These are phyloP conservation scores for Xyliphius kryptos DNA, from an alignment of 2,113 vertebrate species.

Conservation along the genomic window DNA sequence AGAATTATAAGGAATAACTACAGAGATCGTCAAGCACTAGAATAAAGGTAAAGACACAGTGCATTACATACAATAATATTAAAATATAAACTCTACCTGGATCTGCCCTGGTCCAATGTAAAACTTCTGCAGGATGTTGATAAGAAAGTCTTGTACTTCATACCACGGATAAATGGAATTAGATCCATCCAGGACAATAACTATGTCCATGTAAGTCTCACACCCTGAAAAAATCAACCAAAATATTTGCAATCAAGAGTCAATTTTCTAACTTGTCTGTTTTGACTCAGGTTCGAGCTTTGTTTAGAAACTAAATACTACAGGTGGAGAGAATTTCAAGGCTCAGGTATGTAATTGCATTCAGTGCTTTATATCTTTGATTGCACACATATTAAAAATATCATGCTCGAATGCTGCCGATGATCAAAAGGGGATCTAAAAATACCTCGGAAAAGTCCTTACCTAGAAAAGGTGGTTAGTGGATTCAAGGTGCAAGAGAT, in stretches of 20 bases:
- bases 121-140: conserved; percentile 92
- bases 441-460: too few species aligned
- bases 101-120: conserved; percentile 93
- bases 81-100: conserved; percentile 72
- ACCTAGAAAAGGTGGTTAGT: too few species aligned
- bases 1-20: too few species aligned
- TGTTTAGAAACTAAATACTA: not conserved
- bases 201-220: conserved; percentile 95
- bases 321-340: not conserved
- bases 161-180: conserved; percentile 98
- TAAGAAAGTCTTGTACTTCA: conserved; percentile 92
- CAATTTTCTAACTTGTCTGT: conserved; percentile 6
- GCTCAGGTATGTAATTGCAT: not conserved
- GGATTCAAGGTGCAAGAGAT: not conserved
- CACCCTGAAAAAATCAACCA: conserved; percentile 83
- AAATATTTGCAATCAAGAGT: conserved; percentile 4
- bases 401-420: conserved; percentile 5
- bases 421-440: too few species aligned
- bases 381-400: conserved; percentile 11
- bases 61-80: too few species aligned
- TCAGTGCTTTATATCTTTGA: conserved; percentile 6
- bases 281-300: not conserved
- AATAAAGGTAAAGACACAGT: too few species aligned
- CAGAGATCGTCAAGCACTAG: too few species aligned
- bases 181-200: conserved; percentile 94